Evolutionary conservation across 1,140 invertebrate species (phyloP).

Genomic region (Panagrolaimus sp.): DNA sequence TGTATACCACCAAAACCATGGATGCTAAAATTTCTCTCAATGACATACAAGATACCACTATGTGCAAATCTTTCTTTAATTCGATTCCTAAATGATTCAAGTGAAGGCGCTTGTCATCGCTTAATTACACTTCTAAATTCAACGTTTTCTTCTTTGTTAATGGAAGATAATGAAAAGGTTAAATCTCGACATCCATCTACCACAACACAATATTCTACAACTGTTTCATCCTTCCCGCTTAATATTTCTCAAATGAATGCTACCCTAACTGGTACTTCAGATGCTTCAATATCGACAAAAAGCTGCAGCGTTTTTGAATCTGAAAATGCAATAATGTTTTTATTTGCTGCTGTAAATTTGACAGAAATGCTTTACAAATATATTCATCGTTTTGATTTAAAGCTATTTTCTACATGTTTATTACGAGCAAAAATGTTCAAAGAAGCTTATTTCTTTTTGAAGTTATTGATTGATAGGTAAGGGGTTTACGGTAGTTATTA

Average conservation of each 20-base stretch:
- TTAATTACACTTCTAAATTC: not conserved
- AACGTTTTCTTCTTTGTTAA: not conserved
- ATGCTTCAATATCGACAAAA: not conserved
- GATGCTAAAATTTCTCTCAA: too few species aligned
- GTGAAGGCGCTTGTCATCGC: not conserved
- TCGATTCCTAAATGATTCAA: too few species aligned
- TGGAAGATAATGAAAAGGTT: not conserved
- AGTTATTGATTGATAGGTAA: not conserved
- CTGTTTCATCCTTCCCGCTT: too few species aligned
- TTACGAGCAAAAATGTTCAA: conserved; percentile 6
- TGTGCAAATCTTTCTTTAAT: too few species aligned
- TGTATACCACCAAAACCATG: too few species aligned
- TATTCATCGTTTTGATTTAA: not conserved
- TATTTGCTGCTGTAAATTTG: conserved; percentile 4
- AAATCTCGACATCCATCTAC: too few species aligned
- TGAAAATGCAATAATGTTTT: not conserved
- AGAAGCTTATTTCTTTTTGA: not conserved
- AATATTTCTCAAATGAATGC: too few species aligned
- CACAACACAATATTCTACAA: too few species aligned
- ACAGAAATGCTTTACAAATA: not conserved
- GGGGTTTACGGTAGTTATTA: not conserved
- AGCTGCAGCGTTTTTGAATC: not conserved
- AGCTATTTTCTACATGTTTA: not conserved
- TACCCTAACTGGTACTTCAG: not conserved
- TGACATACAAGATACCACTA: too few species aligned